phyloP scores from a whole-genome alignment of 1,140 invertebrate species.

The Pararge aegeria region DNA sequence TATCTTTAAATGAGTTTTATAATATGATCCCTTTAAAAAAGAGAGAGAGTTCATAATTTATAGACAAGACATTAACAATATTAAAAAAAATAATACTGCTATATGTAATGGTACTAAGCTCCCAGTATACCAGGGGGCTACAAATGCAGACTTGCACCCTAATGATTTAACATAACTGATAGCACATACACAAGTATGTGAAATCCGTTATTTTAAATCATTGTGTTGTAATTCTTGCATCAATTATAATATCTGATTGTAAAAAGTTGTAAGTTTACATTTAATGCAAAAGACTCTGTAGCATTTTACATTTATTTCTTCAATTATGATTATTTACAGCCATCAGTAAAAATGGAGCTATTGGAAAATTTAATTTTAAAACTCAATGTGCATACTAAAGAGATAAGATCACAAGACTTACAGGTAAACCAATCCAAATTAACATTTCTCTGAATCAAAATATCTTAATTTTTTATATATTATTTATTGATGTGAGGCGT shows the following conservation, averaged over 20 bases:
- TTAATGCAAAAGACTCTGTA: background rate
- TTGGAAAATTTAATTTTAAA: conserved; percentile 25
- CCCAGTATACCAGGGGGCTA: too few species aligned
- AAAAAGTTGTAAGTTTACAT: background rate
- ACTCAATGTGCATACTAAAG: conserved; percentile 33
- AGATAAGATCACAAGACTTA: conserved; percentile 17
- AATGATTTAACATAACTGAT: too few species aligned
- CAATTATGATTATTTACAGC: conserved; percentile 24
- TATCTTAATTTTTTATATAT: background rate
- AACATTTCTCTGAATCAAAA: background rate
- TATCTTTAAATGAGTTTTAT: too few species aligned
- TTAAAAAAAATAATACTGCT: too few species aligned
- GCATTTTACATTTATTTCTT: background rate
- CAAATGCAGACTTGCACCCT: too few species aligned
- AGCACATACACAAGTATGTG: too few species aligned
- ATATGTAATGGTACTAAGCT: too few species aligned
- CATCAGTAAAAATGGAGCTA: conserved; percentile 29
- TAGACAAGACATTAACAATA: too few species aligned
- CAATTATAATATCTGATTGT: conserved; percentile 1
- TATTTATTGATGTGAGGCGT: too few species aligned
- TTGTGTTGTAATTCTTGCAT: background rate
- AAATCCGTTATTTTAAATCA: too few species aligned
- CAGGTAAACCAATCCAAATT: conserved; percentile 35
- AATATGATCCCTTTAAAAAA: too few species aligned
- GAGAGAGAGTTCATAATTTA: too few species aligned